phyloP scores from a whole-genome alignment of 2,113 vertebrate genomes.

The Puma concolor region DNA sequence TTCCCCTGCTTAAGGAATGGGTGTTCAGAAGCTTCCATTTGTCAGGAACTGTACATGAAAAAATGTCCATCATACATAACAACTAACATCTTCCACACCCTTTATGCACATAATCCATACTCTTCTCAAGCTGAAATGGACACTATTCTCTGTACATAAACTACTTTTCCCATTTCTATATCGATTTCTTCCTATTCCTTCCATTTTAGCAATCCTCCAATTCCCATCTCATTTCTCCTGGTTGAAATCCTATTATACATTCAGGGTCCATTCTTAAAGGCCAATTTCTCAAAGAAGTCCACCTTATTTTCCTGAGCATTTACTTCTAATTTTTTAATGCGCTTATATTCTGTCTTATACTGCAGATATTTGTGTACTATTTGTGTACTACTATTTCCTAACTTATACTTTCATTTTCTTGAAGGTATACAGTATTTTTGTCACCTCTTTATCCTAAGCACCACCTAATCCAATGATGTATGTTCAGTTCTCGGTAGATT shows the following conservation, averaged over 20 bases:
- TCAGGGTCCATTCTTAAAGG: neutral
- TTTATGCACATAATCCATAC: neutral
- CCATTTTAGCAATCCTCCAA: neutral
- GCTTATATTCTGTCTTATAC: neutral
- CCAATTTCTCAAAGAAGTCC: neutral
- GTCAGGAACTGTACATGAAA: neutral
- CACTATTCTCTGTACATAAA: neutral
- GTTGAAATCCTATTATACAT: neutral
- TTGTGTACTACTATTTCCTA: neutral
- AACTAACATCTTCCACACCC: neutral
- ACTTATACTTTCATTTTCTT: neutral
- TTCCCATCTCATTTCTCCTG: neutral
- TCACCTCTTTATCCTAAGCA: neutral
- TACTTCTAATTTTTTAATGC: neutral
- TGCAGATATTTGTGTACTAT: neutral
- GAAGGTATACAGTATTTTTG: neutral
- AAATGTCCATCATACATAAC: neutral
- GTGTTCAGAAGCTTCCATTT: neutral
- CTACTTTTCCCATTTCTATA: neutral
- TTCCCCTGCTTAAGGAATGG: neutral
- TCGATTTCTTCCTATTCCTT: neutral
- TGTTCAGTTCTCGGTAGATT: slow-evolving; percentile 6
- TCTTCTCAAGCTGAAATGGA: neutral
- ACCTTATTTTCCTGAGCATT: neutral
- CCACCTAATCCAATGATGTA: neutral